These are phyloP conservation scores for Eristalinus aeneus DNA, from an alignment of 2,888 invertebrate genomes.

Conservation along the genomic window DNA sequence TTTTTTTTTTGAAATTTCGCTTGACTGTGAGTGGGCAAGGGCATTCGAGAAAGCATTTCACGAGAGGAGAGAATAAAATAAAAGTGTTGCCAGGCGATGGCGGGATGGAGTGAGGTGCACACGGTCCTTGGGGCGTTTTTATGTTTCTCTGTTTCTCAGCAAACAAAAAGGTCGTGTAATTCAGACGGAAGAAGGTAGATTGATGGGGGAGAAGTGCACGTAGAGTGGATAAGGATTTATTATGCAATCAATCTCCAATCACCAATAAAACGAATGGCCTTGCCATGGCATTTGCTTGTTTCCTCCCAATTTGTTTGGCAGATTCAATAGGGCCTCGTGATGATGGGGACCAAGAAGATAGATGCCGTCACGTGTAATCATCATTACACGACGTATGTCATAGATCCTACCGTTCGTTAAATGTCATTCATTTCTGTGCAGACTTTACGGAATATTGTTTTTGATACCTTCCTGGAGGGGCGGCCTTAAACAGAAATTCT, in stretches of 20 bases:
- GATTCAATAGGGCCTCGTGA: not conserved
- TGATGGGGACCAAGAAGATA: not conserved
- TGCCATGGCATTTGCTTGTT: not conserved
- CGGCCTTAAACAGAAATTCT: not conserved
- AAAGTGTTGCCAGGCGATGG: not conserved
- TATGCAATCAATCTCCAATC: conserved; percentile 33
- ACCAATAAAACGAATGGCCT: conserved; percentile 16
- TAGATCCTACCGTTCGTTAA: not conserved
- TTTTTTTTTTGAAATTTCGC: not conserved
- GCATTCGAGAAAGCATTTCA: not conserved
- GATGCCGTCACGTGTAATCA: not conserved
- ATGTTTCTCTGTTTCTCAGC: not conserved
- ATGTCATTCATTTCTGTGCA: not conserved
- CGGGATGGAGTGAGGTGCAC: not conserved
- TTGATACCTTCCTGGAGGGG: not conserved
- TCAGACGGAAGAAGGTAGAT: conserved; percentile 1
- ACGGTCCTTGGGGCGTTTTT: conserved; percentile 11
- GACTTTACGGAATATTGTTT: not conserved
- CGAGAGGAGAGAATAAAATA: not conserved
- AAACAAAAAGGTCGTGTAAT: not conserved
- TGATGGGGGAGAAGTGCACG: conserved; percentile 15
- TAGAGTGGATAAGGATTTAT: conserved; percentile 16
- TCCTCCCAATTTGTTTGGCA: not conserved
- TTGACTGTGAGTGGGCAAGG: not conserved
- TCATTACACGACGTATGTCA: not conserved